A percentile compares a stretch with the other conserved stretches of the same genome.
phyloP scores from a whole-genome alignment of 1,140 invertebrate genomes.

The Drosophila melanogaster region Release_6_plus_ISO1_MT NT_033777.3:31606501-31607000 shows the following conservation, averaged over 20 bases:
- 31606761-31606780: not conserved
- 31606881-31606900: slow-evolving; percentile 31
- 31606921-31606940: slow-evolving; percentile 7
- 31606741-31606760: slow-evolving; percentile 36
- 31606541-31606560: slow-evolving; percentile 34
- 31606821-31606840: slow-evolving; percentile 55
- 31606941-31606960: slow-evolving; percentile 37
- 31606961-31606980: slow-evolving; percentile 40
- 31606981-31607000: slow-evolving; percentile 22
- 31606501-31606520: slow-evolving; percentile 14
- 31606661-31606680: slow-evolving; percentile 16
- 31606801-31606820: slow-evolving; percentile 20
- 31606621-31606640: slow-evolving; percentile 26
- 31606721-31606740: slow-evolving; percentile 20
- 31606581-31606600: slow-evolving; percentile 47
- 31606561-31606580: slow-evolving; percentile 14
- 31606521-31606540: slow-evolving; percentile 29
- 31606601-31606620: slow-evolving; percentile 38
- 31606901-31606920: slow-evolving; percentile 40
- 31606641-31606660: slow-evolving; percentile 23
- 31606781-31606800: not conserved
- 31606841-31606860: slow-evolving; percentile 21
- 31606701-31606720: slow-evolving; percentile 15
- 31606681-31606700: slow-evolving; percentile 27
- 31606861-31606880: slow-evolving; percentile 51